phyloP scores from a whole-genome alignment of 1,140 invertebrate genomes.

The Trypoxylus dichotomus region DNA sequence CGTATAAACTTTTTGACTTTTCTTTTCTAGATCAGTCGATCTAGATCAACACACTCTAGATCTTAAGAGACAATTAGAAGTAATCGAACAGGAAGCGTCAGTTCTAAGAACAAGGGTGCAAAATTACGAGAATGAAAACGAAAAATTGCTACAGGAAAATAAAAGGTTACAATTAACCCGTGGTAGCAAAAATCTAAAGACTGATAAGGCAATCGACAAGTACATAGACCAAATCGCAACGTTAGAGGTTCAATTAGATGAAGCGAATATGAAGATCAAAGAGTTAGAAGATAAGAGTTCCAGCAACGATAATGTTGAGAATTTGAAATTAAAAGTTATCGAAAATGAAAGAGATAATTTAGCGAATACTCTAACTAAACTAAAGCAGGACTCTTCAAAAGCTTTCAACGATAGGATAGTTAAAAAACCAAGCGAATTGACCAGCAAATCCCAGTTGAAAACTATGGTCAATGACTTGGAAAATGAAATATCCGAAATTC shows the following conservation, averaged over 20 bases:
- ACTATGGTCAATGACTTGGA: constrained; percentile 79
- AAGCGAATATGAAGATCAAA: constrained; percentile 63
- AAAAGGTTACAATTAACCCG: constrained; percentile 61
- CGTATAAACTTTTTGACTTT: not conserved
- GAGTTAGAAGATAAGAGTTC: constrained; percentile 56
- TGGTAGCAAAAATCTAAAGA: constrained; percentile 57
- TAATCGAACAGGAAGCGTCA: constrained; percentile 72
- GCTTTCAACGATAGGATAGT: constrained; percentile 65
- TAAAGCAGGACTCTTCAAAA: constrained; percentile 64
- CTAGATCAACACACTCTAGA: constrained; percentile 64
- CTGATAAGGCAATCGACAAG: constrained; percentile 58
- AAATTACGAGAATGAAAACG: constrained; percentile 72
- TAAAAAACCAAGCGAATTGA: constrained; percentile 70
- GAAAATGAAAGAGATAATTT: constrained; percentile 63
- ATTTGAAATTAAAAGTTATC: constrained; percentile 45
- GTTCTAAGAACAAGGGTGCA: constrained; percentile 66
- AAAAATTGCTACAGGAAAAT: constrained; percentile 72
- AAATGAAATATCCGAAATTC: constrained; percentile 73
- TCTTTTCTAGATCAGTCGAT: constrained; percentile 61
- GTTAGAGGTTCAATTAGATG: constrained; percentile 65
- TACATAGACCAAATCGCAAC: constrained; percentile 63
- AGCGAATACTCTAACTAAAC: constrained; percentile 61
- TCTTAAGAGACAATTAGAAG: constrained; percentile 71
- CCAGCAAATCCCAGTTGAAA: constrained; percentile 71
- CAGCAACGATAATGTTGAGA: constrained; percentile 36